Conservation (phyloP, 2,797 vertebrate genomes). For the Rhodeus uyekii region DNA sequence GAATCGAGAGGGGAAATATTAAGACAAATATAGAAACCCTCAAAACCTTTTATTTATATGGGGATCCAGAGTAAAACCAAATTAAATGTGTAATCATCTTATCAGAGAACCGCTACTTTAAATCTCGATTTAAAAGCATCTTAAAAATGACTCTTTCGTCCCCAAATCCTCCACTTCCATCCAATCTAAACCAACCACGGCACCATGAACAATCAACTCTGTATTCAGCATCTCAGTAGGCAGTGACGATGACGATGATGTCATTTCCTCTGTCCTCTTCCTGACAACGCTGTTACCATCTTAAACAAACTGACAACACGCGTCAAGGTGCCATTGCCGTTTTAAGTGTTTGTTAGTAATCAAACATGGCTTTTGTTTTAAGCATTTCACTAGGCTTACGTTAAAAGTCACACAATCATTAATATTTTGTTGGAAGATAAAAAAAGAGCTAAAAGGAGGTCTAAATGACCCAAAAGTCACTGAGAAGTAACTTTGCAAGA, state of each 20-base stretch:
- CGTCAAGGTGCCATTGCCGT: not conserved
- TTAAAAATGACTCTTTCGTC: not conserved
- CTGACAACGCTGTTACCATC: slow-evolving; percentile 65
- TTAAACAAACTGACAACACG: slow-evolving; percentile 67
- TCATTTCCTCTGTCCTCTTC: slow-evolving; percentile 67
- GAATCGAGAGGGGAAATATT: not conserved
- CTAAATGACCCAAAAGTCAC: not conserved
- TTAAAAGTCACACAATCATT: not conserved
- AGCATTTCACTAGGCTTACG: not conserved
- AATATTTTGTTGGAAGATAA: not conserved
- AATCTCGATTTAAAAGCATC: not conserved
- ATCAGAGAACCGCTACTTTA: not conserved
- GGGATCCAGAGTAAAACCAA: not conserved
- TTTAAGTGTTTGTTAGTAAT: slow-evolving; percentile 1
- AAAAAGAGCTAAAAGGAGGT: not conserved
- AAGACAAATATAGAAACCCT: not conserved
- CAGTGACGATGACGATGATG: slow-evolving; percentile 54
- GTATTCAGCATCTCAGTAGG: not conserved
- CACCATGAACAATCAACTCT: not conserved
- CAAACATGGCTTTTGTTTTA: not conserved
- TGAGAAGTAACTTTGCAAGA: not conserved
- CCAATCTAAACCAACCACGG: not conserved
- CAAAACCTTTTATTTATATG: not conserved
- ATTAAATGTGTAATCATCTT: not conserved
- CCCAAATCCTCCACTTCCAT: not conserved